Evolutionary conservation across 1,140 invertebrate species (phyloP).

Genomic region (Drosophila parabipectinata): DNA sequence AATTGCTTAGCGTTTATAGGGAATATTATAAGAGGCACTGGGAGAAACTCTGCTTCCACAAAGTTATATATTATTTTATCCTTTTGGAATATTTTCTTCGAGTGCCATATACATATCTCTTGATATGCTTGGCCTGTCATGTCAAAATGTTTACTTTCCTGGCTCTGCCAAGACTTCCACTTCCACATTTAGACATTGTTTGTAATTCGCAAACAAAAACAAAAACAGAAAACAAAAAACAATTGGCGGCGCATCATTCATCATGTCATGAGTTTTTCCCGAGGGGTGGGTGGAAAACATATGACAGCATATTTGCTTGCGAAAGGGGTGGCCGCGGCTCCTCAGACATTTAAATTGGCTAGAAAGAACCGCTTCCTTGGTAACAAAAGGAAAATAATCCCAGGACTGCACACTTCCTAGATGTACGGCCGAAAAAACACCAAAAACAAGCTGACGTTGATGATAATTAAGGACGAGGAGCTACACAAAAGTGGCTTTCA

Average conservation of each 20-base stretch:
- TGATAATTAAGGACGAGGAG: slow-evolving; percentile 71
- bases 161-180: slow-evolving; percentile 14
- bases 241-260: slow-evolving; percentile 73
- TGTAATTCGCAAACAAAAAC: slow-evolving; percentile 58
- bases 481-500: slow-evolving; percentile 18
- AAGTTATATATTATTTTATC: background rate
- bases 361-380: slow-evolving; percentile 22
- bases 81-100: background rate
- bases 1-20: slow-evolving; percentile 75
- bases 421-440: slow-evolving; percentile 19
- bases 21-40: slow-evolving; percentile 16
- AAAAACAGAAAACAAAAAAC: slow-evolving; percentile 63
- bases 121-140: slow-evolving; percentile 42
- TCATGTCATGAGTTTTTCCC: slow-evolving; percentile 35
- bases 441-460: slow-evolving; percentile 64
- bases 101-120: slow-evolving; percentile 20
- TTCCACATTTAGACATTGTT: slow-evolving; percentile 66
- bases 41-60: background rate
- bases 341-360: slow-evolving; percentile 61
- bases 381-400: slow-evolving; percentile 24
- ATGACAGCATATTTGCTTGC: slow-evolving; percentile 71
- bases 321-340: slow-evolving; percentile 31
- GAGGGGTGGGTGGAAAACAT: slow-evolving; percentile 32
- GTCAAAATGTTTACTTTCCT: slow-evolving; percentile 58
- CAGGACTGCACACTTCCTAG: slow-evolving; percentile 8